phyloP scores from a whole-genome alignment of 2,888 invertebrate genomes.

The Drosophila maculinotata region DNA sequence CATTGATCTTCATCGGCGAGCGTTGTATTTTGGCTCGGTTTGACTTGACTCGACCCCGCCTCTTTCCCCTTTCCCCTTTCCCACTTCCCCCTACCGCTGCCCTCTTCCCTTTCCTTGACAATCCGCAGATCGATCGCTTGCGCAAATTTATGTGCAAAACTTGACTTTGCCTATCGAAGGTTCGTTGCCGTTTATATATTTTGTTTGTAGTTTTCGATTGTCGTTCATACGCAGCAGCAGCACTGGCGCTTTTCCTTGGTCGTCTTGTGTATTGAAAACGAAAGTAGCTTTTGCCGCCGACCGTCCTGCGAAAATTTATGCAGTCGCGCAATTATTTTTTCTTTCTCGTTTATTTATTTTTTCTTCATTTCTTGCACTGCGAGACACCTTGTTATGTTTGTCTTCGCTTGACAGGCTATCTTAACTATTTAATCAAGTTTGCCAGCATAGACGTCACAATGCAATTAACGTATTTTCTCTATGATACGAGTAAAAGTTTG shows the following conservation, averaged over 20 bases:
- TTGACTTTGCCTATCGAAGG: conserved; percentile 75
- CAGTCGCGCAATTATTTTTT: conserved; percentile 76
- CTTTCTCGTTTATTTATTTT: conserved; percentile 15
- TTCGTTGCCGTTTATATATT: conserved; percentile 64
- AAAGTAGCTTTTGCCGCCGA: conserved; percentile 69
- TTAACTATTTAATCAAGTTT: conserved; percentile 39
- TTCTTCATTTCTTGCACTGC: conserved; percentile 38
- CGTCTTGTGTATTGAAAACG: conserved; percentile 73
- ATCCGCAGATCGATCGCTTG: conserved; percentile 47
- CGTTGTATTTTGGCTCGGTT: conserved; percentile 40
- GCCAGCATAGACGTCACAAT: conserved; percentile 22
- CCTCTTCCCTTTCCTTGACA: neutral
- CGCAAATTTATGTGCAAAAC: conserved; percentile 74
- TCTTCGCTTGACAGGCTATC: conserved; percentile 14
- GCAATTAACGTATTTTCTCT: neutral
- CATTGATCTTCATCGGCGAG: conserved; percentile 82
- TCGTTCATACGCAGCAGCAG: conserved; percentile 49
- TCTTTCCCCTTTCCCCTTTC: conserved; percentile 20
- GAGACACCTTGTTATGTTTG: conserved; percentile 53
- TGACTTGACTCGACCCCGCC: neutral
- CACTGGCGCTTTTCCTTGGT: conserved; percentile 41
- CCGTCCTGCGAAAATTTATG: conserved; percentile 67
- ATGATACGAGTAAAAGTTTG: conserved; percentile 1
- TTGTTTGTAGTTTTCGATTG: conserved; percentile 52
- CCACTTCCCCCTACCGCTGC: neutral